These are phyloP conservation scores for Montipora capitata DNA, from an alignment of 92 coral and sea anemone genomes.

Conservation along the genomic window DNA sequence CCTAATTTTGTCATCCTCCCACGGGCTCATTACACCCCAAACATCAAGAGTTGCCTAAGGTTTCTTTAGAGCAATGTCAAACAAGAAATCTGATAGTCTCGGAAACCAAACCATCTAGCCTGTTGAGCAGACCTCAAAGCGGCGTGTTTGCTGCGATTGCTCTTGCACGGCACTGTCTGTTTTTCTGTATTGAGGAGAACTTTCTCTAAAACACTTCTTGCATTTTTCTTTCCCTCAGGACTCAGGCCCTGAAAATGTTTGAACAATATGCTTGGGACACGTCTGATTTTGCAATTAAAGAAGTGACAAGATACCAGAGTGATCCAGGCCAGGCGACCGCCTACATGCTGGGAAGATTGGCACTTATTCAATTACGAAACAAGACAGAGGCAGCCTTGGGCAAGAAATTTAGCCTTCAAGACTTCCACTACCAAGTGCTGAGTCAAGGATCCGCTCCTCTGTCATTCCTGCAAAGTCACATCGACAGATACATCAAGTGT, in stretches of 20 bases:
- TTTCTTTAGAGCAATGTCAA: too few species aligned
- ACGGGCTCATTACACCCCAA: too few species aligned
- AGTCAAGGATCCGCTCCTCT: conserved; percentile 97
- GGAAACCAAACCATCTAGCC: too few species aligned
- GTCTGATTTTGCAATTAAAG: conserved; percentile 92
- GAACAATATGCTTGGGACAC: conserved; percentile 90
- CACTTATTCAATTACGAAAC: conserved; percentile 82
- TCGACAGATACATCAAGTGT: conserved; percentile 90
- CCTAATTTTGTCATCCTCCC: too few species aligned
- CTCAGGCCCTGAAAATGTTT: conserved; percentile 79
- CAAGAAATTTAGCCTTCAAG: conserved; percentile 80
- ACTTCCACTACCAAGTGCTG: conserved; percentile 96
- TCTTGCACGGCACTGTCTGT: background rate
- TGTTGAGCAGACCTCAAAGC: too few species aligned
- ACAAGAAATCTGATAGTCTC: too few species aligned
- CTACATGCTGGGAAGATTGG: conserved; percentile 97
- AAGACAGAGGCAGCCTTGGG: conserved; percentile 87
- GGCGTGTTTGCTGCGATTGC: too few species aligned
- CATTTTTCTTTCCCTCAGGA: conserved; percentile 31
- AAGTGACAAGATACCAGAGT: conserved; percentile 96
- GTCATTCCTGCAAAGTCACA: conserved; percentile 78
- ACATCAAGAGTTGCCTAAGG: too few species aligned
- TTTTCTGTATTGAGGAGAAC: background rate
- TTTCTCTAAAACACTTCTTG: too few species aligned
- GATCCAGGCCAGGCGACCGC: conserved; percentile 99